phyloP scores from a whole-genome alignment of 2,113 vertebrate genomes.

The Leuciscus idus region DNA sequence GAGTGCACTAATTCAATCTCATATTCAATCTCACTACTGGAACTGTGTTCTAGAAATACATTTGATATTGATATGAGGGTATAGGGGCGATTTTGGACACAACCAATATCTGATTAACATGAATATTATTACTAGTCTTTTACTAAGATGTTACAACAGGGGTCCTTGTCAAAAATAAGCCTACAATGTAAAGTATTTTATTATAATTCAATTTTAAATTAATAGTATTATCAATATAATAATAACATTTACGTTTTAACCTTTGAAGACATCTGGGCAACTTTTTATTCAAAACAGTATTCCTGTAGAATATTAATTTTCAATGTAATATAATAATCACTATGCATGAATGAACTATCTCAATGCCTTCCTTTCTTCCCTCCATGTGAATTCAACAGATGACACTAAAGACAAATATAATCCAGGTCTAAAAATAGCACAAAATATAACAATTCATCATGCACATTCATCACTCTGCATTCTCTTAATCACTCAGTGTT shows the following conservation, averaged over 20 bases:
- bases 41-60: no score
- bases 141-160: no score
- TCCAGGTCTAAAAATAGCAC: not conserved
- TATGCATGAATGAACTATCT: not conserved
- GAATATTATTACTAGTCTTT: no score
- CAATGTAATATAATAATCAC: not conserved
- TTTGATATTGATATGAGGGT: no score
- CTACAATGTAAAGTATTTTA: not conserved
- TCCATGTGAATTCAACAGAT: not conserved
- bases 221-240: not conserved
- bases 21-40: no score
- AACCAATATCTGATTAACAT: no score
- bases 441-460: not conserved
- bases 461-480: conserved; percentile 25
- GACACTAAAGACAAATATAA: not conserved
- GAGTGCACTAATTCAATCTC: no score
- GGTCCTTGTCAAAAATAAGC: not conserved
- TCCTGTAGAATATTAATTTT: not conserved
- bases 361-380: not conserved
- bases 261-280: no score
- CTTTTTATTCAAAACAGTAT: not conserved
- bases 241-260: no score
- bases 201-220: not conserved
- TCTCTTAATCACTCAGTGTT: conserved; percentile 44
- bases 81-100: no score